A percentile compares a stretch with the other conserved stretches of the same genome.
Conservation (phyloP, 2,113 vertebrate species). For the Desmodus rotundus region DNA sequence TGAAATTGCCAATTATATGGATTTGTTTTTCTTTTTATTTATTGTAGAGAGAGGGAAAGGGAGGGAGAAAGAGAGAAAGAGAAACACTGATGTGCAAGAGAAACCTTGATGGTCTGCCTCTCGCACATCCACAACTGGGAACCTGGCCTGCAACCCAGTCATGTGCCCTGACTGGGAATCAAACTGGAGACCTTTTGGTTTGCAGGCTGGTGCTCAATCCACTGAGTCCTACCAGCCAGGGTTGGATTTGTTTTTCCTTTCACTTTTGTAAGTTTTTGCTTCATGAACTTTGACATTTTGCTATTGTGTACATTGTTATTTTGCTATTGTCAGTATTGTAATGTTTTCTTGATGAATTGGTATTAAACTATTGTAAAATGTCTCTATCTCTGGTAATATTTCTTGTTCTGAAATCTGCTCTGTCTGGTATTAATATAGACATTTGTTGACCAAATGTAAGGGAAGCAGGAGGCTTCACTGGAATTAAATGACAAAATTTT, state of each 20-base stretch:
- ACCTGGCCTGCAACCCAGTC: too few relatives aligned
- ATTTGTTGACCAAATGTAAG: neutral
- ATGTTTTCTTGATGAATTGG: neutral
- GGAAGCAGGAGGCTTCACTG: neutral
- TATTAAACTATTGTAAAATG: neutral
- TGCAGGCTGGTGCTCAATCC: too few relatives aligned
- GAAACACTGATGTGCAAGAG: too few relatives aligned
- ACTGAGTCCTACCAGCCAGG: too few relatives aligned
- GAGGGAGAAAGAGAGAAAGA: too few relatives aligned
- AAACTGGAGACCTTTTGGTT: too few relatives aligned
- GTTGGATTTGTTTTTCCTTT: neutral
- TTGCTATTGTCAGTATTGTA: neutral
- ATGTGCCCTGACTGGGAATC: too few relatives aligned
- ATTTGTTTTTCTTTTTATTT: too few relatives aligned
- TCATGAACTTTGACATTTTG: neutral
- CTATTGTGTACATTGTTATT: neutral
- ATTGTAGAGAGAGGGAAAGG: too few relatives aligned
- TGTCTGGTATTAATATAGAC: neutral
- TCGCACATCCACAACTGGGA: too few relatives aligned
- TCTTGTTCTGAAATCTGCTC: neutral
- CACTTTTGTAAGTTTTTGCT: neutral
- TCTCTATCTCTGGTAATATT: neutral
- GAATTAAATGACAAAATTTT: neutral
- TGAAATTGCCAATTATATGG: neutral
- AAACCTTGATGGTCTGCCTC: too few relatives aligned